These are phyloP conservation scores for Drosophila funebris DNA, from an alignment of 1,140 invertebrate genomes.

Conservation along the genomic window DNA sequence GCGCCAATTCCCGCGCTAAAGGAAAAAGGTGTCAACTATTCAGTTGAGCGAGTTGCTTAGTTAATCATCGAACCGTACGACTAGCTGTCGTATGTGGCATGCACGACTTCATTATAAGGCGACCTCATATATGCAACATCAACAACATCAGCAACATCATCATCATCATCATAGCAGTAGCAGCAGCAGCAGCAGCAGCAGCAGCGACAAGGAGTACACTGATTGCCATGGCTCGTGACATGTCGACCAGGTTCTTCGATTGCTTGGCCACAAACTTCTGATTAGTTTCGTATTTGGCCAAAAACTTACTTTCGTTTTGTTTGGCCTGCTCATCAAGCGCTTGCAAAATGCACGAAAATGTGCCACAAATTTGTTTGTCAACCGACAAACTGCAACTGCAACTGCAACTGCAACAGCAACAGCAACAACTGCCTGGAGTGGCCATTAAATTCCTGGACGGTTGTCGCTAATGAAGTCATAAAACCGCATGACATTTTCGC, in stretches of 20 bases:
- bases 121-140: constrained; percentile 72
- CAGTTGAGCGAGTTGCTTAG: constrained; percentile 43
- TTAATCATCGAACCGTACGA: constrained; percentile 60
- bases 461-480: constrained; percentile 81
- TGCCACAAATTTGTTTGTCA: constrained; percentile 72
- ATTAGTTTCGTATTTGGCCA: constrained; percentile 45
- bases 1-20: constrained; percentile 42
- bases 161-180: neutral
- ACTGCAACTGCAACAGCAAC: neutral
- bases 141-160: constrained; percentile 15
- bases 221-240: constrained; percentile 61
- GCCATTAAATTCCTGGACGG: constrained; percentile 70
- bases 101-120: constrained; percentile 80
- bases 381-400: no score
- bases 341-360: constrained; percentile 64
- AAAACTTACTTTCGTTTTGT: constrained; percentile 70
- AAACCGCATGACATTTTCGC: constrained; percentile 78
- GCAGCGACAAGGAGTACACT: neutral
- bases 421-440: neutral
- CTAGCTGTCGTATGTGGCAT: constrained; percentile 54
- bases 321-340: constrained; percentile 50
- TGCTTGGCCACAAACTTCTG: constrained; percentile 47
- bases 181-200: no score
- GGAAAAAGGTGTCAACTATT: constrained; percentile 72
- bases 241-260: constrained; percentile 44